These are phyloP conservation scores for Poecilia velifera DNA, from an alignment of 2,797 vertebrate genomes.

Conservation along the genomic window DNA sequence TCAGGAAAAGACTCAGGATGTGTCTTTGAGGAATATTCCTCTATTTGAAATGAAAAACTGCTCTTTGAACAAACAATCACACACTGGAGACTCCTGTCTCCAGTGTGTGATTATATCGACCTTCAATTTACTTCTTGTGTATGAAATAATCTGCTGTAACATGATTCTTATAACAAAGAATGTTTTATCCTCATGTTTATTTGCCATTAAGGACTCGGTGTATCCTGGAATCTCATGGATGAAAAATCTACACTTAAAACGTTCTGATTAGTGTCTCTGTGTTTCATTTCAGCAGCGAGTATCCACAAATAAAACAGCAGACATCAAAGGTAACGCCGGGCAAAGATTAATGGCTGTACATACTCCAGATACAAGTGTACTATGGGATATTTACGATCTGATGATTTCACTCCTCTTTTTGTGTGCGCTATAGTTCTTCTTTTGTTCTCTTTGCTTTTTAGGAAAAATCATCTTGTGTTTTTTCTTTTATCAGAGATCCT, in stretches of 20 bases:
- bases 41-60: neutral
- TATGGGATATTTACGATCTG: slow-evolving; percentile 30
- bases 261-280: slow-evolving; percentile 28
- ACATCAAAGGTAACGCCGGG: slow-evolving; percentile 39
- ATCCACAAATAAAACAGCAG: slow-evolving; percentile 5
- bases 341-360: slow-evolving; percentile 38
- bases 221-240: slow-evolving; percentile 10
- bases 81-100: slow-evolving; percentile 32
- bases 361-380: slow-evolving; percentile 25
- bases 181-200: slow-evolving; percentile 57
- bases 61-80: slow-evolving; percentile 5
- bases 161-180: slow-evolving; percentile 43
- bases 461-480: slow-evolving; percentile 50
- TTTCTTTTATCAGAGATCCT: slow-evolving; percentile 52
- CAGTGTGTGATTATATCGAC: slow-evolving; percentile 1
- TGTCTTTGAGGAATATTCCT: neutral
- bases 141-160: slow-evolving; percentile 27
- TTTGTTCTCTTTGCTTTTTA: slow-evolving; percentile 52
- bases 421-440: slow-evolving; percentile 21
- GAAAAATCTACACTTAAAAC: slow-evolving; percentile 31
- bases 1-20: neutral
- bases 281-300: slow-evolving; percentile 42
- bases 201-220: slow-evolving; percentile 35
- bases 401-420: slow-evolving; percentile 22
- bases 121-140: slow-evolving; percentile 54